Evolutionary conservation across 2,113 vertebrate genomes (phyloP).

Genomic region (Acinonyx jubatus): DNA sequence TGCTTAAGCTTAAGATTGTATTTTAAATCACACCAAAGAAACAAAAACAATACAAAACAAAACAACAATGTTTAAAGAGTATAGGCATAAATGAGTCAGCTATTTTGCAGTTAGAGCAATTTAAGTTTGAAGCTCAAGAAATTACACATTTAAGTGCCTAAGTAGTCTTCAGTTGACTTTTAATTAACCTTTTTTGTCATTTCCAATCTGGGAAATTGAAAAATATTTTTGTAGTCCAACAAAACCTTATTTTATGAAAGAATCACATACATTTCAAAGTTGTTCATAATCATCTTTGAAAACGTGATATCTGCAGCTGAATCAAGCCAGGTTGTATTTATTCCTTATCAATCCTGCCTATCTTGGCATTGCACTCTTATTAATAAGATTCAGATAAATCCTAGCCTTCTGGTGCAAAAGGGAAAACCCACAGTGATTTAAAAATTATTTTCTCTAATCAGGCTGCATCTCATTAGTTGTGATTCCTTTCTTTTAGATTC

Average conservation of each 20-base stretch:
- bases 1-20: neutral
- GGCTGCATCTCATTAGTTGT: conserved; percentile 64
- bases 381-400: conserved; percentile 79
- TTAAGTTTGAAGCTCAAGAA: conserved; percentile 63
- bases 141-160: conserved; percentile 62
- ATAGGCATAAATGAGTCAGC: conserved; percentile 41
- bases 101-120: conserved; percentile 44
- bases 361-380: conserved; percentile 65
- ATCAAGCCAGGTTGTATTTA: conserved; percentile 70
- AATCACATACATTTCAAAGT: conserved; percentile 67
- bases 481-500: neutral
- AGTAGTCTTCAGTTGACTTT: conserved; percentile 67
- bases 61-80: conserved; percentile 31
- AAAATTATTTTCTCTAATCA: conserved; percentile 78
- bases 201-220: conserved; percentile 77
- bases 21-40: conserved; percentile 56
- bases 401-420: conserved; percentile 36
- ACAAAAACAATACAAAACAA: neutral
- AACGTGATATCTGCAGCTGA: conserved; percentile 76
- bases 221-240: conserved; percentile 72
- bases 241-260: conserved; percentile 63
- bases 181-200: conserved; percentile 81
- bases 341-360: conserved; percentile 59
- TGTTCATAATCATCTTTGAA: conserved; percentile 71
- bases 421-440: conserved; percentile 50